Evolutionary conservation across 2,888 invertebrate genomes (phyloP), one percentile per base, ranked within the genome.

Genomic region (Bugula neritina): DNA sequence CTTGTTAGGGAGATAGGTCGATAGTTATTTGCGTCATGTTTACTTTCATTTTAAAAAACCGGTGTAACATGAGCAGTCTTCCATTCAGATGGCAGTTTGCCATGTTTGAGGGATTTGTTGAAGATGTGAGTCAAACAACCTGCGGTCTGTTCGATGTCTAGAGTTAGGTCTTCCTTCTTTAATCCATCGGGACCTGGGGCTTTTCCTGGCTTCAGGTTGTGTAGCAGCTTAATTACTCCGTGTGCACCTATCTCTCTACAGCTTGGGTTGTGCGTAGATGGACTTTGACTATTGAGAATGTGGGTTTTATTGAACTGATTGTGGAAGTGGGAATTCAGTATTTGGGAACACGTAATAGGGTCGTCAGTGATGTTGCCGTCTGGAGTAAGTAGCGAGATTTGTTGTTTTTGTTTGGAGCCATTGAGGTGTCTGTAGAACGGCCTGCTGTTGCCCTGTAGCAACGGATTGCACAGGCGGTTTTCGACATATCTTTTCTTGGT

Each of bases 351-450:
- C 17, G 21, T 13, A 13, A 17, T 21, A 52, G 52, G 52, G 21
- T 52, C 52, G 21, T 52, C 52, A 52, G 21, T 52, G 52, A 52
- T 52, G 10, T 52, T 21, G 21, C 52, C 52, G 10, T 52, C 52
- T 52, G 21, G 21, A 17, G 10, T 52, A 17, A 52, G 52, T 21
- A 52, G 21, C 17, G 52, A 17, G 52, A 52, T 52, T 10, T 52
- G 52, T 21, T 52, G 52, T 52, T 52, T 52, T 52, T 10, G 52
- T 52, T 52, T 10, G 10, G 52, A 52, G 10, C 52, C 52, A 13
- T 52, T 52, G 52, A 52, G 52, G 21, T 52, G 52, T 52, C 52
- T 52, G 52, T 52, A 52, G 52, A 52, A 52, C 52, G 52, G 52
- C 52, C 17, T 52, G 52, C 52, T 52, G 52, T 52, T 52, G 52